Conservation (phyloP, 2,113 vertebrate species). For the Periophthalmodon schlosseri region DNA sequence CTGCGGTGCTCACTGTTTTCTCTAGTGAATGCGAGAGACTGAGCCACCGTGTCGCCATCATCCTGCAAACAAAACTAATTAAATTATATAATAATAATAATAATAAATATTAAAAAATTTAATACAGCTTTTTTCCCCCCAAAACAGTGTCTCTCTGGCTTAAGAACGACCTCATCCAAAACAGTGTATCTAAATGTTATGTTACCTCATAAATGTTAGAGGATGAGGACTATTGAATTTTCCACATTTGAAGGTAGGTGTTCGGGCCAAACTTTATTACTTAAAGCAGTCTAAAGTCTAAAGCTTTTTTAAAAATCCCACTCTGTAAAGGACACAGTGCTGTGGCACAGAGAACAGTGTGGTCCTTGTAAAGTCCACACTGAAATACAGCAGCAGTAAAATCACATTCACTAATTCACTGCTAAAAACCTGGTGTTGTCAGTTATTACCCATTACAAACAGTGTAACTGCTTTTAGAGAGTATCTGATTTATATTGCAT, state of each 20-base stretch:
- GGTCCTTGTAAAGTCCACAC: background rate
- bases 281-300: background rate
- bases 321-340: background rate
- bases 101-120: too few species aligned
- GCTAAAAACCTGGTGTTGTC: background rate
- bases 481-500: too few species aligned
- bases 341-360: background rate
- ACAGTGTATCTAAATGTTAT: background rate
- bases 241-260: background rate
- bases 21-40: too few species aligned
- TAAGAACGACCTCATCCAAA: background rate
- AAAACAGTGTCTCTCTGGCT: background rate
- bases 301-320: background rate
- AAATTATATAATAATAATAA: too few species aligned
- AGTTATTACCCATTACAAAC: background rate
- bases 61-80: too few species aligned
- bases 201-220: background rate
- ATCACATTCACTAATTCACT: background rate
- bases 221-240: background rate
- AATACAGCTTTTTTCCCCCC: too few species aligned
- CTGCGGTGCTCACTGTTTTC: too few species aligned
- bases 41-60: too few species aligned
- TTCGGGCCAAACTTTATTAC: background rate
- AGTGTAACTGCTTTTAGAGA: background rate
- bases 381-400: background rate